phyloP scores from a whole-genome alignment of 2,888 invertebrate genomes.

The Lobophora halterata region DNA sequence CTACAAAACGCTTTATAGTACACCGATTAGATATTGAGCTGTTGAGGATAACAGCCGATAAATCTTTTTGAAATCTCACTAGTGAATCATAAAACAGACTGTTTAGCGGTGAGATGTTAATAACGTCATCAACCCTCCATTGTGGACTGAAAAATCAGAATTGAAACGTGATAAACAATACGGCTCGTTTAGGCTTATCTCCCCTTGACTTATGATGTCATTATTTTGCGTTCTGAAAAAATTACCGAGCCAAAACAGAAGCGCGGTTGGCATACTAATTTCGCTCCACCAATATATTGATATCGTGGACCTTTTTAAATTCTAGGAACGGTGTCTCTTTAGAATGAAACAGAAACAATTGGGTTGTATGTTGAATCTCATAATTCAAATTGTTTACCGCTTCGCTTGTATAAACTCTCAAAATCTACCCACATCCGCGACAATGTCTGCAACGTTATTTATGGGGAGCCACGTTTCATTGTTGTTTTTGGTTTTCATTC shows the following conservation, averaged over 20 bases:
- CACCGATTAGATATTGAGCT: slow-evolving; percentile 44
- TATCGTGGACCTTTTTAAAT: slow-evolving; percentile 51
- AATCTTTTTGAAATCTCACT: slow-evolving; percentile 18
- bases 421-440: slow-evolving; percentile 75
- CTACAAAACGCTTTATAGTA: slow-evolving; percentile 48
- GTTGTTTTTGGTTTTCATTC: slow-evolving; percentile 75
- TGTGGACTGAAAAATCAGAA: slow-evolving; percentile 51
- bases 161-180: slow-evolving; percentile 68
- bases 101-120: slow-evolving; percentile 35
- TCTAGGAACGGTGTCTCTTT: slow-evolving; percentile 57
- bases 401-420: slow-evolving; percentile 70
- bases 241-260: slow-evolving; percentile 66
- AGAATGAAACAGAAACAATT: slow-evolving; percentile 62
- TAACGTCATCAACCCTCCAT: slow-evolving; percentile 49
- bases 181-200: slow-evolving; percentile 68
- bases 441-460: slow-evolving; percentile 76
- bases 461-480: slow-evolving; percentile 75
- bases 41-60: slow-evolving; percentile 34
- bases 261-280: slow-evolving; percentile 73
- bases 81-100: slow-evolving; percentile 19
- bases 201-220: slow-evolving; percentile 74
- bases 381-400: slow-evolving; percentile 74
- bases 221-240: slow-evolving; percentile 75
- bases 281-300: slow-evolving; percentile 67
- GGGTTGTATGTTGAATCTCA: slow-evolving; percentile 71